Base-by-base conservation (phyloP, 2,797 vertebrate genomes). In the Danio jaintianensis region DNA sequence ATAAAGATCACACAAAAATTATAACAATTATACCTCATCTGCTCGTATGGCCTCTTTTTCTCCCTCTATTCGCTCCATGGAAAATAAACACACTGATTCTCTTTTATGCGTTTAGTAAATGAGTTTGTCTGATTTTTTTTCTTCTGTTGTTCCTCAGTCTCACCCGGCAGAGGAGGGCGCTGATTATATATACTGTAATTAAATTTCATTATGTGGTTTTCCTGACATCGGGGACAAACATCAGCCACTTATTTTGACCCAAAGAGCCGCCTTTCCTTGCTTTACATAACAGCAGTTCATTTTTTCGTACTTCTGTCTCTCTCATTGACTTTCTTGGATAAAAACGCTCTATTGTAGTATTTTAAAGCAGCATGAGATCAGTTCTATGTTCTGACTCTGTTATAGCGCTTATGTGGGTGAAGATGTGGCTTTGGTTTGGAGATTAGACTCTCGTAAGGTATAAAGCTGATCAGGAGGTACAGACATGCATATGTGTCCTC, bases 201-300 rank as follows among this genome's bases (percentile, higher is more conserved):
- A 67, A 69, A 59, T 78, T 80, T 70, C 63, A 84, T 73, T 80
- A 56, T 58, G 20, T 82, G 71, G 82, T 82, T 82, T 48, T 83
- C 80, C 73, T 84, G 82, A 84, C 73, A 86, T 52, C n/a, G 62
- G 11, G 50, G 69, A 74, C 82, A 84, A 84, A 82, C 69, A 82
- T 84, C 72, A 66, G 72, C 52, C 58, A 78, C 75, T 55, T 82
- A 55, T 76, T 78, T 79, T 53, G 42, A 80, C 62, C 77, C 64
- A 43, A 74, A 78, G 73, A 20, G 64, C 63, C 13, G 40, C 48
- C 36, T 71, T 61, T 52, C 58, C 18, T 43, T 20, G n/a, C 61
- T 68, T 86, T 82, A 80, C 63, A 74, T 82, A 82, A 78, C 20
- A 45, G 38, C 40, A 66, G 15, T 56, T 10, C 15, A 8, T 61